A percentile compares a stretch with the other conserved stretches of the same genome.
phyloP scores from a whole-genome alignment of 2,113 vertebrate genomes.

The Phrynocephalus versicolor region DNA sequence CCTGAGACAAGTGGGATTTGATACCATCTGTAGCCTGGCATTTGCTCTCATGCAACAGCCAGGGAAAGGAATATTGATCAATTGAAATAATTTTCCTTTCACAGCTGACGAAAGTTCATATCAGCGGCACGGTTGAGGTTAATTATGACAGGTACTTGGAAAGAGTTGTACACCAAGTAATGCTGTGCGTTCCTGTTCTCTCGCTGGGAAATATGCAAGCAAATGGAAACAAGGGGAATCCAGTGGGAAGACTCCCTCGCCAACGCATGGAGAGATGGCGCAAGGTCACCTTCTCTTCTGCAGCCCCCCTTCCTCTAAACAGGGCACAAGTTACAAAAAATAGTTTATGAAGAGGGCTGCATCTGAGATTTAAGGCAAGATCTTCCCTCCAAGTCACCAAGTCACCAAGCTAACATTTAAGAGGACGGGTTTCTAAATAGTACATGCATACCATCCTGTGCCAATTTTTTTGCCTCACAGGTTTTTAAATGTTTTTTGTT shows the following conservation, averaged over 20 bases:
- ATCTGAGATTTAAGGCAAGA: conserved; percentile 11
- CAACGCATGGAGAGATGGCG: too few relatives aligned
- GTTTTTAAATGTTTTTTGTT: too few relatives aligned
- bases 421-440: conserved; percentile 14
- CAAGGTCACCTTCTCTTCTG: background rate
- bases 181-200: background rate
- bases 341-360: background rate
- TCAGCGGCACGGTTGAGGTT: background rate
- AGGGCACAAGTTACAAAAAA: too few relatives aligned
- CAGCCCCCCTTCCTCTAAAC: background rate
- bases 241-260: background rate
- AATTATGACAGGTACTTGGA: too few relatives aligned
- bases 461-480: conserved; percentile 16
- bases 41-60: background rate
- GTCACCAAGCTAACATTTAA: conserved; percentile 38
- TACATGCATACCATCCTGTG: background rate
- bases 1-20: too few relatives aligned
- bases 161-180: background rate
- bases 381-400: conserved; percentile 55
- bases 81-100: background rate
- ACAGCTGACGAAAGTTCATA: background rate
- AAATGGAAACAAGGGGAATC: background rate
- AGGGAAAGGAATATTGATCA: background rate
- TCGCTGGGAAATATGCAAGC: background rate
- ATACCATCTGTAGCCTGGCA: background rate